Evolutionary conservation across 2,113 vertebrate species (phyloP).

Genomic region (Urocitellus parryii): DNA sequence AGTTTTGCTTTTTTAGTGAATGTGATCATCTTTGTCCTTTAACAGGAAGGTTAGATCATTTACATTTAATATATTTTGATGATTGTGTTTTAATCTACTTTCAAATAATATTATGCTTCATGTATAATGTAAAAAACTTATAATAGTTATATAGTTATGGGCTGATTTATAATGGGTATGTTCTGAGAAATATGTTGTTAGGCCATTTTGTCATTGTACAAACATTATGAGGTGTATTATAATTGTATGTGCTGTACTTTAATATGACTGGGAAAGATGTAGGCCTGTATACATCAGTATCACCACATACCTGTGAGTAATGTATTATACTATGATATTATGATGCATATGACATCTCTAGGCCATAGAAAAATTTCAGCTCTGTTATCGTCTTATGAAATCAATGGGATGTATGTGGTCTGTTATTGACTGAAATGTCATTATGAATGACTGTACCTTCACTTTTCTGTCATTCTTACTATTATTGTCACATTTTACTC

Average conservation of each 20-base stretch:
- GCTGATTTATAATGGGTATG: neutral
- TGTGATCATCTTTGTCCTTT: neutral
- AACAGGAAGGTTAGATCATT: neutral
- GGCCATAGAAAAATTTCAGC: too few species aligned
- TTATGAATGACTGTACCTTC: neutral
- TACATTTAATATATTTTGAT: neutral
- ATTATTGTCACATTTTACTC: neutral
- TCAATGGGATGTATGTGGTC: too few species aligned
- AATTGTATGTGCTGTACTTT: neutral
- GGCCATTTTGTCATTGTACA: neutral
- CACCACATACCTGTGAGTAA: neutral
- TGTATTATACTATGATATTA: neutral
- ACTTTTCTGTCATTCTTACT: neutral
- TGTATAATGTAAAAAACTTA: neutral
- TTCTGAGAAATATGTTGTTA: neutral
- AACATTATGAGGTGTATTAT: neutral
- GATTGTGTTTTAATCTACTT: constrained; percentile 17
- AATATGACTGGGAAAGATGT: neutral
- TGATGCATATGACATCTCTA: too few species aligned
- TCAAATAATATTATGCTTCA: neutral
- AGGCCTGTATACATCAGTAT: too few species aligned
- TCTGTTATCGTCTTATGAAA: too few species aligned
- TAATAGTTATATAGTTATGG: neutral
- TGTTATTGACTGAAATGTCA: too few species aligned
- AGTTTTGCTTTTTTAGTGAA: neutral